A percentile compares a stretch with the other conserved stretches of the same genome.
phyloP scores from a whole-genome alignment of 2,797 vertebrate genomes.

The Anguilla anguilla region DNA sequence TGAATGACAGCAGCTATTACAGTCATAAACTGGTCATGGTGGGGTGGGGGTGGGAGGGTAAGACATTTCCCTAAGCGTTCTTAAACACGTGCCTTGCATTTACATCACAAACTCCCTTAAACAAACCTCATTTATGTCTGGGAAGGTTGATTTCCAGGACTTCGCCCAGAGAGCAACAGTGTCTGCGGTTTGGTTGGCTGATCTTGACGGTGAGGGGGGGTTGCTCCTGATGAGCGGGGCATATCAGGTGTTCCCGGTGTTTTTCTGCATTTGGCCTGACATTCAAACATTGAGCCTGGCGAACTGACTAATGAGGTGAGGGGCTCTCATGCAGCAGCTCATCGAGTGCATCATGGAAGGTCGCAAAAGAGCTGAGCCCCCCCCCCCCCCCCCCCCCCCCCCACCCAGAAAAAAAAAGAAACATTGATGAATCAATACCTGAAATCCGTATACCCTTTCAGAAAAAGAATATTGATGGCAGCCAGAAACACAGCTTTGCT shows the following conservation, averaged over 20 bases:
- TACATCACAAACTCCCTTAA: background rate
- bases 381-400: too few species aligned
- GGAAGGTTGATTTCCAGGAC: background rate
- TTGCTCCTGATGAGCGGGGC: background rate
- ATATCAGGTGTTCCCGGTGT: background rate
- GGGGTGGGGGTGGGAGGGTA: too few species aligned
- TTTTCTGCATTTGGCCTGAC: background rate
- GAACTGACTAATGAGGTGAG: background rate
- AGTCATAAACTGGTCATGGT: background rate
- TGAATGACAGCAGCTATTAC: background rate
- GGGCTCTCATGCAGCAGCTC: background rate
- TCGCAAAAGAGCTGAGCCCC: background rate
- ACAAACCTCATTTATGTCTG: background rate
- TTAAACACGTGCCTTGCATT: background rate
- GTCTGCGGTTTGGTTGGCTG: background rate
- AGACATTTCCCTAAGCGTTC: background rate
- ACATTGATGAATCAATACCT: background rate
- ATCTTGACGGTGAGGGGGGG: background rate
- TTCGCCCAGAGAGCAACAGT: background rate
- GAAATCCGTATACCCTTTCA: background rate
- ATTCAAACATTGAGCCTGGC: background rate
- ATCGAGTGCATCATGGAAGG: background rate
- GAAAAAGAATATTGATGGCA: background rate
- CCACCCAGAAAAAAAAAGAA: background rate
- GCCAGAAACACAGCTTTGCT: conserved; percentile 3